phyloP scores from a whole-genome alignment of 2,888 invertebrate species.

The Busseola fusca region DNA sequence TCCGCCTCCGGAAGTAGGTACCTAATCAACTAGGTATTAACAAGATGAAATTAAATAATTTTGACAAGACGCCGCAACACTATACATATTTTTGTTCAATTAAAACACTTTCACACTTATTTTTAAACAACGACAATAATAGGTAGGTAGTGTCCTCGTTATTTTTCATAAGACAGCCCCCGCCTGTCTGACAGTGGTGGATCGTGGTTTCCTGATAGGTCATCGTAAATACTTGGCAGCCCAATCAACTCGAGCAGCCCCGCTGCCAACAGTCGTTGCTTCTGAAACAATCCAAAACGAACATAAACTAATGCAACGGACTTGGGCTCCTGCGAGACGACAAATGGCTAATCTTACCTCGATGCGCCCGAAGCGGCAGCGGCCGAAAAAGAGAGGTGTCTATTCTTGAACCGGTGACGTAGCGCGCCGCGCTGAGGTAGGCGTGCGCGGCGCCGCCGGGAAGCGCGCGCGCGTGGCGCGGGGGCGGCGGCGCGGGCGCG shows the following conservation, averaged over 20 bases:
- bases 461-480: slow-evolving; percentile 40
- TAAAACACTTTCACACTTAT: slow-evolving; percentile 19
- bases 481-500: slow-evolving; percentile 45
- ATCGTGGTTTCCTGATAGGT: slow-evolving; percentile 32
- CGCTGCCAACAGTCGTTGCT: slow-evolving; percentile 79
- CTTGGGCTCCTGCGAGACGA: background rate
- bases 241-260: slow-evolving; percentile 91
- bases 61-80: slow-evolving; percentile 16
- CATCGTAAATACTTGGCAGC: slow-evolving; percentile 92
- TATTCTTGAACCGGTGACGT: slow-evolving; percentile 91
- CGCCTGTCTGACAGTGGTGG: background rate
- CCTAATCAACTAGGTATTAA: background rate
- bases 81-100: slow-evolving; percentile 7
- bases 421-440: slow-evolving; percentile 93
- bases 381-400: slow-evolving; percentile 85
- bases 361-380: slow-evolving; percentile 77
- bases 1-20: background rate
- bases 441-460: slow-evolving; percentile 92
- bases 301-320: background rate
- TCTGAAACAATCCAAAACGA: slow-evolving; percentile 69
- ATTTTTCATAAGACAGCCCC: slow-evolving; percentile 1
- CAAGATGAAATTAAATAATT: slow-evolving; percentile 1
- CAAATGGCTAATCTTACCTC: slow-evolving; percentile 68
- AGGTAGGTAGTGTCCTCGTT: background rate
- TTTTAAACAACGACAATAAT: background rate